These are phyloP conservation scores for Antedon mediterranea DNA, from an alignment of 53 echinoderm and acorn worm species.

Conservation along the genomic window DNA sequence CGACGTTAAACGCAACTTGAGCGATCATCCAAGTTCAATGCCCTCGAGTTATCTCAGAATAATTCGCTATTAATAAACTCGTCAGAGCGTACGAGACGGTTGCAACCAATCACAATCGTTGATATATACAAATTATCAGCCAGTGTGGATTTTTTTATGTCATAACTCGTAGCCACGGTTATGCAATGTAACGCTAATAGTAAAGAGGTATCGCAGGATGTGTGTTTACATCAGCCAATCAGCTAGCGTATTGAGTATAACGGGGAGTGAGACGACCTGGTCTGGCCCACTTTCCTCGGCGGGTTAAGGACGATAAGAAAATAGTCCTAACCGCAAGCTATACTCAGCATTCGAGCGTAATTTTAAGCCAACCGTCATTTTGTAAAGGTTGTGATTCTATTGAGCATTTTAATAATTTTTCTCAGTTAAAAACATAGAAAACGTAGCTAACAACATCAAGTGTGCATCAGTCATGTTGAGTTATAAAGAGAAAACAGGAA, in stretches of 20 bases:
- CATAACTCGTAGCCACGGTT: neutral
- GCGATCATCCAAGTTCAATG: neutral
- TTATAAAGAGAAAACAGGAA: neutral
- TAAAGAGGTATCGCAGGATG: neutral
- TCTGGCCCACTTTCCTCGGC: constrained; percentile 22
- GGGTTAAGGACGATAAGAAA: constrained; percentile 27
- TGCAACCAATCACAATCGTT: neutral
- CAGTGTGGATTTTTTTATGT: neutral
- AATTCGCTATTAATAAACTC: neutral
- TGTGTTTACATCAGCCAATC: neutral
- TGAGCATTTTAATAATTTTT: neutral
- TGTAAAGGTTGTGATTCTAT: neutral
- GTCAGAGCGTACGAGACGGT: neutral
- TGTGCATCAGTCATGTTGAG: neutral
- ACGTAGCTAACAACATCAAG: neutral
- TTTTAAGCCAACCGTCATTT: neutral
- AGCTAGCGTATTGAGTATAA: neutral
- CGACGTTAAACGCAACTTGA: constrained; percentile 1
- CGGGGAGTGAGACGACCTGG: constrained; percentile 26
- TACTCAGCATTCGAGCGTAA: neutral
- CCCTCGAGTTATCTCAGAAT: neutral
- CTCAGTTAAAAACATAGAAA: neutral
- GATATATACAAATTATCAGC: neutral
- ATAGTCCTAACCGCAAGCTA: neutral
- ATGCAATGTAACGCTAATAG: neutral